phyloP scores from a whole-genome alignment of 2,888 invertebrate genomes.

The Mimumesa dahlbomi region DNA sequence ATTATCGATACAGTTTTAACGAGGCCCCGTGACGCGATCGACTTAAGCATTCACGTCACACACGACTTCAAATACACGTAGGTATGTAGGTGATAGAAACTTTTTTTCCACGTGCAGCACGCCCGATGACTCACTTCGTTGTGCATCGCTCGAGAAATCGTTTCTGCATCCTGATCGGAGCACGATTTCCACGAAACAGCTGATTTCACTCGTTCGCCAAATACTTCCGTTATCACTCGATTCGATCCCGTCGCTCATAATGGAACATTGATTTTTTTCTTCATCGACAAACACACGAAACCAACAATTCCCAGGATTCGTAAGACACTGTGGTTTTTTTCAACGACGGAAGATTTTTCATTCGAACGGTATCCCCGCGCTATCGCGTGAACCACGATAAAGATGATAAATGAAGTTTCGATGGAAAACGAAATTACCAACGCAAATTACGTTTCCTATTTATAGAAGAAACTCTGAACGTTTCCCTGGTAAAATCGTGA shows the following conservation, averaged over 20 bases:
- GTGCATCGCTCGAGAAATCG: constrained; percentile 42
- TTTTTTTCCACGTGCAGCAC: constrained; percentile 49
- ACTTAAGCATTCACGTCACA: constrained; percentile 50
- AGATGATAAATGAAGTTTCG: too few relatives aligned
- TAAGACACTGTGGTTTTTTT: too few relatives aligned
- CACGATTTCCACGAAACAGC: constrained; percentile 47
- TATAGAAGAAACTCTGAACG: too few relatives aligned
- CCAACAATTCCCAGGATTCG: too few relatives aligned
- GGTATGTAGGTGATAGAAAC: constrained; percentile 64
- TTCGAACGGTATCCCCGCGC: too few relatives aligned
- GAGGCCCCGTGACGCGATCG: constrained; percentile 8
- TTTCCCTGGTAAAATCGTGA: too few relatives aligned
- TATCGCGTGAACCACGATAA: too few relatives aligned
- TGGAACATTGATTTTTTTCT: constrained; percentile 13
- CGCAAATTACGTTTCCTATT: too few relatives aligned
- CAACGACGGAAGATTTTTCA: too few relatives aligned
- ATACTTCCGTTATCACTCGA: constrained; percentile 35
- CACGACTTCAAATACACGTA: constrained; percentile 41
- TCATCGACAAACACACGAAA: too few relatives aligned
- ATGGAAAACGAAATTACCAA: too few relatives aligned
- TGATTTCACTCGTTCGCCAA: constrained; percentile 36
- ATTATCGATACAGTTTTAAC: constrained; percentile 33
- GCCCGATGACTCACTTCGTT: constrained; percentile 49
- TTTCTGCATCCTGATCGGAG: constrained; percentile 41
- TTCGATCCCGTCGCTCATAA: too few relatives aligned